A percentile compares a stretch with the other conserved stretches of the same genome.
Evolutionary conservation across 2,113 vertebrate species (phyloP).

Genomic region (Mustelus asterias): DNA sequence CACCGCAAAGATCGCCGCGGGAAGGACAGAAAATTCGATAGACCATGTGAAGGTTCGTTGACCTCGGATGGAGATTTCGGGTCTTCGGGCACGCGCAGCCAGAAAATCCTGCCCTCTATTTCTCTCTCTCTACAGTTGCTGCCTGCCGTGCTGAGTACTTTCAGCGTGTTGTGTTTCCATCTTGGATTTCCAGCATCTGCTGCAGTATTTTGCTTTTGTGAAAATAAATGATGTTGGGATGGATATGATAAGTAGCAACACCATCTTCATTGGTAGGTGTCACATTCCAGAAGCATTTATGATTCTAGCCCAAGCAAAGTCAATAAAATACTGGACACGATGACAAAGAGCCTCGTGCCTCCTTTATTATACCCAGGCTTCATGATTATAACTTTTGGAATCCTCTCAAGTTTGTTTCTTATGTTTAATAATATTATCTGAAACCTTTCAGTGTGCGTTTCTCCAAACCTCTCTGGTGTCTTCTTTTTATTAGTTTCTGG

Average conservation of each 20-base stretch:
- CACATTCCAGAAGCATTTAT: neutral
- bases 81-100: no score
- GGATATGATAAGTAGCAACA: neutral
- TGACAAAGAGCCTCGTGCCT: neutral
- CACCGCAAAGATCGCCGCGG: no score
- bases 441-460: neutral
- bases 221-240: neutral
- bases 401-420: neutral
- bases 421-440: neutral
- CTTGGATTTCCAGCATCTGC: neutral
- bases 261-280: neutral
- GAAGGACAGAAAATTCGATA: no score
- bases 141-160: neutral
- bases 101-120: no score
- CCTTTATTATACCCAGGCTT: neutral
- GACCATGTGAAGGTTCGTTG: no score
- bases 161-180: neutral
- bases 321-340: neutral
- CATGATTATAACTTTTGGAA: neutral
- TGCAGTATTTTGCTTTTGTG: neutral
- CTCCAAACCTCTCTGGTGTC: neutral
- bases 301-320: neutral
- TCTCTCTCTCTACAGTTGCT: neutral
- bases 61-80: no score
- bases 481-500: neutral